Conservation (phyloP, 2,797 vertebrate genomes). For the Catostomus latipinnis region DNA sequence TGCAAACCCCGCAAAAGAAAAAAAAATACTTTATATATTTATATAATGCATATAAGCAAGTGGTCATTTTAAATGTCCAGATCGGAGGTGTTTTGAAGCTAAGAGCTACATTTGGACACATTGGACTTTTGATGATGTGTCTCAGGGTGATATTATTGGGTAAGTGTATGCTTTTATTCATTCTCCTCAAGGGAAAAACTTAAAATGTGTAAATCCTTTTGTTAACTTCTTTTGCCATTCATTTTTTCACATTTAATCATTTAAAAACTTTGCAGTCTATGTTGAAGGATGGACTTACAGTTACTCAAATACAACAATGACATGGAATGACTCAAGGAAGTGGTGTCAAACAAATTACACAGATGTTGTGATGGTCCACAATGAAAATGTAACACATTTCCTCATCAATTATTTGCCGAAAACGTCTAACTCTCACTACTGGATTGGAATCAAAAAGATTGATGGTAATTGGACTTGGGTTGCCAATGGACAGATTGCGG, state of each 20-base stretch:
- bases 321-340: constrained; percentile 36
- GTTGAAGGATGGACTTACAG: constrained; percentile 56
- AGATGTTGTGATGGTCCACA: constrained; percentile 55
- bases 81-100: not conserved
- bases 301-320: constrained; percentile 1
- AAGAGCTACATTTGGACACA: not conserved
- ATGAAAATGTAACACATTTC: constrained; percentile 49
- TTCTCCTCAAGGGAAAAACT: not conserved
- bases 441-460: constrained; percentile 80
- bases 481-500: constrained; percentile 70
- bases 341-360: constrained; percentile 45
- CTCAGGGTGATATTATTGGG: constrained; percentile 27
- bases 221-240: too few species aligned
- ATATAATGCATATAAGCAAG: not conserved
- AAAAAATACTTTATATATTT: not conserved
- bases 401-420: not conserved
- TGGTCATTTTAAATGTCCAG: constrained; percentile 10
- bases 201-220: too few species aligned
- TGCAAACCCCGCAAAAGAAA: too few species aligned
- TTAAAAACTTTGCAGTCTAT: constrained; percentile 5
- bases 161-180: constrained; percentile 12
- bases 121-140: constrained; percentile 30
- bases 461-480: constrained; percentile 75
- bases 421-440: not conserved
- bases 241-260: too few species aligned